phyloP scores from a whole-genome alignment of 2,888 invertebrate genomes.

The Lasioglossum malachurum region DNA sequence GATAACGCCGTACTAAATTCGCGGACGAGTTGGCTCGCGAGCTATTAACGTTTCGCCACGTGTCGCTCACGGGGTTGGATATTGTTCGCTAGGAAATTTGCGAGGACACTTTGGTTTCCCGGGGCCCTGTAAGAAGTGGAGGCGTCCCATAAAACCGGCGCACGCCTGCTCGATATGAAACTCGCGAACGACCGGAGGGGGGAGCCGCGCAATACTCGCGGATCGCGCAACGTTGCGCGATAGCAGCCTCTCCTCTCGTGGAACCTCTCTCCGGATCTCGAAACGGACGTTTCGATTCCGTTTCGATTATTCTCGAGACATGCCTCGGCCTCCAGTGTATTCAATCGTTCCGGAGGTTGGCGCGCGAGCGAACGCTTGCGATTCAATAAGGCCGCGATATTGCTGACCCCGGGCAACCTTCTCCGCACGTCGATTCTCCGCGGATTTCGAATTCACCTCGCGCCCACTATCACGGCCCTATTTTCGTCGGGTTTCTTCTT shows the following conservation, averaged over 20 bases:
- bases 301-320: slow-evolving; percentile 69
- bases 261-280: not conserved
- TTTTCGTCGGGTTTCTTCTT: not conserved
- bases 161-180: slow-evolving; percentile 62
- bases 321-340: slow-evolving; percentile 50
- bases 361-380: slow-evolving; percentile 28
- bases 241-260: not conserved
- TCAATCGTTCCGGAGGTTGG: slow-evolving; percentile 42
- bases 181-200: slow-evolving; percentile 34
- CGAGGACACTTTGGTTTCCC: slow-evolving; percentile 18
- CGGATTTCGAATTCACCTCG: slow-evolving; percentile 66
- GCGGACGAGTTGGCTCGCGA: not conserved
- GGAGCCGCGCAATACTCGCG: slow-evolving; percentile 36
- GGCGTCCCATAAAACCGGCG: slow-evolving; percentile 25
- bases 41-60: slow-evolving; percentile 10
- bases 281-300: slow-evolving; percentile 49
- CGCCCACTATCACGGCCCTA: slow-evolving; percentile 29
- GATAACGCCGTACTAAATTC: not conserved
- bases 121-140: slow-evolving; percentile 11
- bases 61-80: not conserved
- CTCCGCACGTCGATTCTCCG: slow-evolving; percentile 51
- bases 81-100: slow-evolving; percentile 7
- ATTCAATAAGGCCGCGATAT: slow-evolving; percentile 79
- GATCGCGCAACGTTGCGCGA: slow-evolving; percentile 21
- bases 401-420: slow-evolving; percentile 76